phyloP scores from a whole-genome alignment of 2,113 vertebrate species.

The Thamnaconus septentrionalis region DNA sequence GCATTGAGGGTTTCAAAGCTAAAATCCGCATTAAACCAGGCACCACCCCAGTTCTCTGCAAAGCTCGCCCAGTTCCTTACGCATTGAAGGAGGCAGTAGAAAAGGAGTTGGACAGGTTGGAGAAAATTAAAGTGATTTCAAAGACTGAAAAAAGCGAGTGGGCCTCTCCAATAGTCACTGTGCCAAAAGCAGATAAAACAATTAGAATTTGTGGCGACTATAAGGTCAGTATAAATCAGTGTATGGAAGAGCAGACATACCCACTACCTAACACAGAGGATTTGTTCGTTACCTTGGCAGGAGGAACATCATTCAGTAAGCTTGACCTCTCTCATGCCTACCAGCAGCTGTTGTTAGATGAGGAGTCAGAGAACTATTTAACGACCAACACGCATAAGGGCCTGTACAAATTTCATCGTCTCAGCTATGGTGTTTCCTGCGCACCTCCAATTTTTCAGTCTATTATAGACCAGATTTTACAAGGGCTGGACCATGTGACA shows the following conservation, averaged over 20 bases:
- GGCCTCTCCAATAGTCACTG: background rate
- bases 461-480: background rate
- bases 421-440: background rate
- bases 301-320: background rate
- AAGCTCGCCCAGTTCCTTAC: too few species aligned
- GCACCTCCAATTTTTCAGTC: background rate
- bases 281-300: background rate
- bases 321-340: background rate
- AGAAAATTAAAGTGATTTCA: too few species aligned
- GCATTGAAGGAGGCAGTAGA: too few species aligned
- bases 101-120: too few species aligned
- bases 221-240: background rate
- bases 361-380: background rate
- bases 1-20: too few species aligned
- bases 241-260: background rate
- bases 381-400: background rate
- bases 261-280: background rate
- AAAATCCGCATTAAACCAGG: too few species aligned
- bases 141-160: background rate
- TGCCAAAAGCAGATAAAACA: constrained; percentile 1
- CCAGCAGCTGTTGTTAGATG: background rate
- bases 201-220: background rate
- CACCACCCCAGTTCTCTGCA: too few species aligned
- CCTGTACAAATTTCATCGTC: background rate
- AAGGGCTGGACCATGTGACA: background rate